A percentile compares a stretch with the other conserved stretches of the same genome.
Conservation (phyloP, 1,140 invertebrate species). For the Papilio helenus region DNA sequence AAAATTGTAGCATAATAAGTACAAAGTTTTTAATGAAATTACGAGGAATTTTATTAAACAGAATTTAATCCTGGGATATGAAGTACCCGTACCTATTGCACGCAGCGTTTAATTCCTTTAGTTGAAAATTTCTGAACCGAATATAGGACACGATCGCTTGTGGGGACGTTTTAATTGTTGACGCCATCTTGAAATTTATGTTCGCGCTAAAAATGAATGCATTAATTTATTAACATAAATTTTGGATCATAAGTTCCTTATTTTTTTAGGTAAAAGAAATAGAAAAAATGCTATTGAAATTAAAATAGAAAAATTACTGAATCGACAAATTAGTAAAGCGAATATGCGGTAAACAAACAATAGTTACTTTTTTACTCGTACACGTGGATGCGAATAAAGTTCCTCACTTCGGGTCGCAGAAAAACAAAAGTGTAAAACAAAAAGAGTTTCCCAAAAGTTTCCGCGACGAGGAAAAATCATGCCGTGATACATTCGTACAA, state of each 20-base stretch:
- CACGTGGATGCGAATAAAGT: not conserved
- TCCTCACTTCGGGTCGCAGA: not conserved
- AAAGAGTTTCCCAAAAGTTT: slow-evolving; percentile 19
- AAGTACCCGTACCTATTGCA: not conserved
- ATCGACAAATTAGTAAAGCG: not conserved
- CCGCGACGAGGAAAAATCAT: slow-evolving; percentile 7
- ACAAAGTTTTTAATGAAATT: not conserved
- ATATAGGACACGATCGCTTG: not conserved
- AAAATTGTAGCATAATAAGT: not conserved
- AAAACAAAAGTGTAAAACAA: slow-evolving; percentile 29
- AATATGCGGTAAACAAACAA: not conserved
- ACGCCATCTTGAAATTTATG: slow-evolving; percentile 6
- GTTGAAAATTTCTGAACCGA: slow-evolving; percentile 15
- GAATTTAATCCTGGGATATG: not conserved
- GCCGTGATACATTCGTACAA: not conserved
- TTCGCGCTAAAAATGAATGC: not conserved
- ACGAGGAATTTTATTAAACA: not conserved
- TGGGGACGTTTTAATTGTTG: slow-evolving; percentile 4
- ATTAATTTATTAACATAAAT: not conserved
- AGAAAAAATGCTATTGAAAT: not conserved
- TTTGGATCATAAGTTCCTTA: not conserved
- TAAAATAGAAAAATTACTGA: too few relatives aligned
- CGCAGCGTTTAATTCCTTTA: not conserved
- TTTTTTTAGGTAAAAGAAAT: not conserved
- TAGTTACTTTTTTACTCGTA: not conserved